These are phyloP conservation scores for Parazoanthus darwini DNA, from an alignment of 92 coral and sea anemone species.

Conservation along the genomic window DNA sequence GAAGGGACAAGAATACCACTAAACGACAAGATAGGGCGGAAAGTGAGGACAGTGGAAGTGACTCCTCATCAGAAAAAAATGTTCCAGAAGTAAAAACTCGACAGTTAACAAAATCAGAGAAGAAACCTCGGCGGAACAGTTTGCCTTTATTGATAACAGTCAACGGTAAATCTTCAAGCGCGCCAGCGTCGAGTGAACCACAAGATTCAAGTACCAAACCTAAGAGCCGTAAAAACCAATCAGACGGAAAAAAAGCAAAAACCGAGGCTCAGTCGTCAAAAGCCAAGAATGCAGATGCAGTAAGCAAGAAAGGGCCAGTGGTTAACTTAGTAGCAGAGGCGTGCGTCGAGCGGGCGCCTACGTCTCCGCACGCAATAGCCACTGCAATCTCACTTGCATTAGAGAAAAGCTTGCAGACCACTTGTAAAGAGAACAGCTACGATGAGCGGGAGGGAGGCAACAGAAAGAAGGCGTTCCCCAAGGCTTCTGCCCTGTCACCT, in stretches of 20 bases:
- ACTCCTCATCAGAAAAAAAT: conserved; percentile 67
- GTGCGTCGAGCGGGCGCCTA: conserved; percentile 50
- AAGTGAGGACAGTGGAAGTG: conserved; percentile 84
- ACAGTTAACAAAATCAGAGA: conserved; percentile 56
- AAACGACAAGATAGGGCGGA: conserved; percentile 68
- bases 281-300: conserved; percentile 39
- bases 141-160: conserved; percentile 54
- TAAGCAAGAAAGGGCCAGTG: conserved; percentile 16
- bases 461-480: conserved; percentile 67
- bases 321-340: conserved; percentile 25
- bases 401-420: conserved; percentile 83
- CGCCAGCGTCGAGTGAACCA: conserved; percentile 32
- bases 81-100: conserved; percentile 62
- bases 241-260: conserved; percentile 46
- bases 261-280: conserved; percentile 43
- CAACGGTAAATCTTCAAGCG: conserved; percentile 36
- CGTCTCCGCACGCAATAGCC: conserved; percentile 90
- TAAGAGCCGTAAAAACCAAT: conserved; percentile 54
- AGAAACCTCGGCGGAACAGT: conserved; percentile 64
- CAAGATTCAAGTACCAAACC: conserved; percentile 43
- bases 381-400: conserved; percentile 89
- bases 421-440: conserved; percentile 72
- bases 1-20: conserved; percentile 46
- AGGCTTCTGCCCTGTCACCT: conserved; percentile 65
- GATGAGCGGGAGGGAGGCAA: conserved; percentile 65